phyloP scores from a whole-genome alignment of 1,140 invertebrate species.

The Xylocopa sonorina region DNA sequence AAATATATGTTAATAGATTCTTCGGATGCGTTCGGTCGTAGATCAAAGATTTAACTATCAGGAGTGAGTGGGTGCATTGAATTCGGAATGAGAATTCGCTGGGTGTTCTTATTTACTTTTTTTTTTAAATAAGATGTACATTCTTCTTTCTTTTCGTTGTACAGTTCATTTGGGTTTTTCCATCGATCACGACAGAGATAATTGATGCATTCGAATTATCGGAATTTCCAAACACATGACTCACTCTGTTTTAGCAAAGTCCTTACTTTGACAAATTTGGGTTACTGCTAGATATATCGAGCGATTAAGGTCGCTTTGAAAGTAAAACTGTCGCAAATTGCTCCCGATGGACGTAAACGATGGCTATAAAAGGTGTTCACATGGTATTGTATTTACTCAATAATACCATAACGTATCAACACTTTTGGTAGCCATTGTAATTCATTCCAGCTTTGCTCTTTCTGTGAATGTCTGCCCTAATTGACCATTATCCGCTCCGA shows the following conservation, averaged over 20 bases:
- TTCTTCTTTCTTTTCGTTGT: background rate
- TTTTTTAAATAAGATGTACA: background rate
- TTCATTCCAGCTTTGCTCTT: too few relatives aligned
- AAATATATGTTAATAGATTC: slow-evolving; percentile 44
- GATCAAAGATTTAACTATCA: slow-evolving; percentile 24
- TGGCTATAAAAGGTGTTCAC: too few relatives aligned
- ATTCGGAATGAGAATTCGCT: background rate
- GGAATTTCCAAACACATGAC: background rate
- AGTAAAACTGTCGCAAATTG: too few relatives aligned
- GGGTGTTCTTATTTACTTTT: background rate
- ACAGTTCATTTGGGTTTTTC: background rate
- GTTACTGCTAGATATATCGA: background rate
- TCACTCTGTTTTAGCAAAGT: background rate
- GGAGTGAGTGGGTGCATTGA: slow-evolving; percentile 1
- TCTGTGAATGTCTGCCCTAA: too few relatives aligned
- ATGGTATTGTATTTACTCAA: too few relatives aligned
- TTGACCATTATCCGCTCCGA: too few relatives aligned
- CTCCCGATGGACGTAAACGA: too few relatives aligned
- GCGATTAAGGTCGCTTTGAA: too few relatives aligned
- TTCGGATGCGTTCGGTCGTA: background rate
- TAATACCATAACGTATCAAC: too few relatives aligned
- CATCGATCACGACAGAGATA: background rate
- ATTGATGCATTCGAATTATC: background rate
- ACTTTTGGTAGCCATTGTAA: too few relatives aligned
- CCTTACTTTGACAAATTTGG: background rate